A percentile compares a stretch with the other conserved stretches of the same genome.
These are phyloP conservation scores for Dynastes tityus DNA, from an alignment of 2,888 invertebrate genomes.

Conservation along the genomic window DNA sequence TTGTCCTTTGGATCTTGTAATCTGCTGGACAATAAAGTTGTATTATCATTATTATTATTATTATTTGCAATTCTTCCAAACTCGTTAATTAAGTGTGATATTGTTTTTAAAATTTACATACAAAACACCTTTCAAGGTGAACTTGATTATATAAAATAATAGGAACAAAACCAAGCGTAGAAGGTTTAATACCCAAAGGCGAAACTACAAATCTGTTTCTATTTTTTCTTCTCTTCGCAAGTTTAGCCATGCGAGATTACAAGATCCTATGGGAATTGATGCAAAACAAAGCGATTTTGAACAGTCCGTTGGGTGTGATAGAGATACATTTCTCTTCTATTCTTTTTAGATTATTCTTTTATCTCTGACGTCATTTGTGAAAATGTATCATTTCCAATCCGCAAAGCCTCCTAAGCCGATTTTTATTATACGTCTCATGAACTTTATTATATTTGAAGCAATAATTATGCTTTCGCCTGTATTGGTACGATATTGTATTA, in stretches of 20 bases:
- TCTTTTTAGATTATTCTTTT: no score
- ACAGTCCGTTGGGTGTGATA: background rate
- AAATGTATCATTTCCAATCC: background rate
- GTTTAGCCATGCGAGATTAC: background rate
- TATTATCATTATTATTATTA: no score
- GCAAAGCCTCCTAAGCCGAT: background rate
- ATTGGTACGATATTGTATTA: background rate
- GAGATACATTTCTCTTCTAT: no score
- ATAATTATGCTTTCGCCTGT: background rate
- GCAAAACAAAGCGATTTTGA: background rate
- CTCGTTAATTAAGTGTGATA: no score
- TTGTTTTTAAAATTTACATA: no score
- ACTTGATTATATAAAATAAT: no score
- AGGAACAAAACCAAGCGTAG: background rate
- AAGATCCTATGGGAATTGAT: background rate
- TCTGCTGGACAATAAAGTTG: no score
- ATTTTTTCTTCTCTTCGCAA: background rate
- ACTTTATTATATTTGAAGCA: background rate
- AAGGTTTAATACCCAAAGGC: background rate
- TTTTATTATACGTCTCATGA: background rate
- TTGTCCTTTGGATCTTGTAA: no score
- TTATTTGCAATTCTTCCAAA: no score
- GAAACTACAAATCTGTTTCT: background rate
- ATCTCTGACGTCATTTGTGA: no score
- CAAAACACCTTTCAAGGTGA: no score